These are phyloP conservation scores for Arrhopalites spinosus DNA, from an alignment of 2,888 invertebrate genomes.

Conservation along the genomic window DNA sequence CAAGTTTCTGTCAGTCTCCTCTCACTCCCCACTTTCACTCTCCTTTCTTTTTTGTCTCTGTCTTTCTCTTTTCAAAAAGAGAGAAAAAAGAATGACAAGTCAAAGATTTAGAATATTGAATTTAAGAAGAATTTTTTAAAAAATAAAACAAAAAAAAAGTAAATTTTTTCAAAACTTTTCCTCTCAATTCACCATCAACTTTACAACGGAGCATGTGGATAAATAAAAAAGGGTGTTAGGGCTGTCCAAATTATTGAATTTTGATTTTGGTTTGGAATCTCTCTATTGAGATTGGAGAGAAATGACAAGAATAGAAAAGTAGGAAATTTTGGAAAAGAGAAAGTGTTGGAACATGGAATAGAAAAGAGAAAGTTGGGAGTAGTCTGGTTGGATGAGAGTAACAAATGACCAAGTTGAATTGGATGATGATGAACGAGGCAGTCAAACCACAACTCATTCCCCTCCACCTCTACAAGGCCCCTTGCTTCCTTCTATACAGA, in stretches of 20 bases:
- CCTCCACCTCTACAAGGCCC: neutral
- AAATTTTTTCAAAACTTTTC: no score
- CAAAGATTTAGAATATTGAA: conserved; percentile 15
- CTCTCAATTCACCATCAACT: no score
- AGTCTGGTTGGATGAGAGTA: neutral
- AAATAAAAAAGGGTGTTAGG: neutral
- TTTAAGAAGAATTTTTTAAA: neutral
- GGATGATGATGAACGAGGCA: conserved; percentile 36
- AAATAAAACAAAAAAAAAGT: no score
- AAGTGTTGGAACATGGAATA: neutral
- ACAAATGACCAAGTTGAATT: conserved; percentile 26
- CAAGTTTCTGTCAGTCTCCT: neutral
- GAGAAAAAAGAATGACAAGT: neutral
- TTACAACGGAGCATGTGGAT: no score
- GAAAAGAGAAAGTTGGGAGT: neutral
- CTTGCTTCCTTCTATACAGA: no score
- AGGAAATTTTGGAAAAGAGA: neutral
- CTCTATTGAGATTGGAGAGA: neutral
- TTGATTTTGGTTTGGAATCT: no score
- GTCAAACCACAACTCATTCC: conserved; percentile 32
- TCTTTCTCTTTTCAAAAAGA: neutral
- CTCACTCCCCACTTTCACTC: neutral
- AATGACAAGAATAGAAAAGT: neutral
- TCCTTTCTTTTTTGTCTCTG: neutral
- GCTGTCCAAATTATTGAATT: no score